Evolutionary conservation across 2,797 vertebrate genomes (phyloP).

Genomic region (Sebastes dallii): DNA sequence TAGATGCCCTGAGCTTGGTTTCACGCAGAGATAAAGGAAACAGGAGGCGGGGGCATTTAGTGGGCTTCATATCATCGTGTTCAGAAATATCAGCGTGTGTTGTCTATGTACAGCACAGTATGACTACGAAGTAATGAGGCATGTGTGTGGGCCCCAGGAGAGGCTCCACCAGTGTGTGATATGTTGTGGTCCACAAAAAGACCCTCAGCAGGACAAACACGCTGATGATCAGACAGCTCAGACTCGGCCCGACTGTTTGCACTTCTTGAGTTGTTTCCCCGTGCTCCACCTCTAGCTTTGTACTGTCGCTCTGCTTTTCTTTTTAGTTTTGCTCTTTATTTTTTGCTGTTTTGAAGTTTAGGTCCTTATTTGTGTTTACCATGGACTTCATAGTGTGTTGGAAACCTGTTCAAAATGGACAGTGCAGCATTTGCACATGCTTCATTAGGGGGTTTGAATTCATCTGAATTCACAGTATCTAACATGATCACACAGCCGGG

Average conservation of each 20-base stretch:
- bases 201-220: slow-evolving; percentile 19
- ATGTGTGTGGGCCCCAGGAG: neutral
- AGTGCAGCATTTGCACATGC: neutral
- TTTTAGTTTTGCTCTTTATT: neutral
- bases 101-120: neutral
- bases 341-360: neutral
- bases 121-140: slow-evolving; percentile 37
- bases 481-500: neutral
- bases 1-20: slow-evolving; percentile 47
- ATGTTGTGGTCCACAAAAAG: slow-evolving; percentile 7
- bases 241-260: neutral
- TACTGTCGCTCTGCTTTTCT: too few relatives aligned
- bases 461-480: neutral
- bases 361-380: neutral
- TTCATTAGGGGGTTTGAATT: neutral
- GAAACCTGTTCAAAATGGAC: neutral
- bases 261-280: neutral
- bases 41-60: slow-evolving; percentile 4
- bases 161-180: slow-evolving; percentile 8
- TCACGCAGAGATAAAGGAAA: slow-evolving; percentile 35
- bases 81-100: slow-evolving; percentile 3
- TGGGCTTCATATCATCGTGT: neutral
- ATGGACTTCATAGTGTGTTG: neutral
- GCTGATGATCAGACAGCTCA: neutral
- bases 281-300: neutral